Conservation (phyloP, 2,797 vertebrate genomes). For the Manis pentadactyla region DNA sequence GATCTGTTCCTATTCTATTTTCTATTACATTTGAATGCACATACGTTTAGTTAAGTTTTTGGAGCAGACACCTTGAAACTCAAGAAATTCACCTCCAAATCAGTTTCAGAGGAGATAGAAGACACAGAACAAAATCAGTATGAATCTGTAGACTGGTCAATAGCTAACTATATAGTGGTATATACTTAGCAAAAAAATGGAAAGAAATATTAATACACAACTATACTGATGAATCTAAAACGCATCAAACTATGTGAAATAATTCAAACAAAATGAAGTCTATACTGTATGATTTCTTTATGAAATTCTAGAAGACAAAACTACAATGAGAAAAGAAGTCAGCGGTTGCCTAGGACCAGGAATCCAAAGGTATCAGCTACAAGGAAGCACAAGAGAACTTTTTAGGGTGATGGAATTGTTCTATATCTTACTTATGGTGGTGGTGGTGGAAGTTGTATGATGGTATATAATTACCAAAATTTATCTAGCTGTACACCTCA, state of each 20-base stretch:
- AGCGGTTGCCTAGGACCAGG: not conserved
- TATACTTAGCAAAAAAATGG: not conserved
- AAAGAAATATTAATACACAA: not conserved
- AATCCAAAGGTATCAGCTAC: not conserved
- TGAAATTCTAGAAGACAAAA: not conserved
- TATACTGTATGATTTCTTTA: not conserved
- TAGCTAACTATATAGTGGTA: not conserved
- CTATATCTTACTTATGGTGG: not conserved
- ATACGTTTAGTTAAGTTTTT: not conserved
- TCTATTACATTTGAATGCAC: conserved; percentile 33
- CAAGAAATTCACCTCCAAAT: conserved; percentile 5
- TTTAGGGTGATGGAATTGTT: not conserved
- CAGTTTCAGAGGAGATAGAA: not conserved
- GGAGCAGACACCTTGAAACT: not conserved
- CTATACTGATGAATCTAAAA: not conserved
- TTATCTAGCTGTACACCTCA: not conserved
- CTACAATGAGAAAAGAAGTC: not conserved
- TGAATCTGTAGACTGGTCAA: not conserved
- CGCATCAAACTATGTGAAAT: not conserved
- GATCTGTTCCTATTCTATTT: not conserved
- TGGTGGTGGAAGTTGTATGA: not conserved
- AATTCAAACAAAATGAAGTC: not conserved
- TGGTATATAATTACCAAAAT: not conserved
- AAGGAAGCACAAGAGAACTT: not conserved
- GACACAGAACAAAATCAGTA: not conserved